Evolutionary conservation across 2,113 vertebrate genomes (phyloP).

Genomic region (Tenebrosternarchus preto): DNA sequence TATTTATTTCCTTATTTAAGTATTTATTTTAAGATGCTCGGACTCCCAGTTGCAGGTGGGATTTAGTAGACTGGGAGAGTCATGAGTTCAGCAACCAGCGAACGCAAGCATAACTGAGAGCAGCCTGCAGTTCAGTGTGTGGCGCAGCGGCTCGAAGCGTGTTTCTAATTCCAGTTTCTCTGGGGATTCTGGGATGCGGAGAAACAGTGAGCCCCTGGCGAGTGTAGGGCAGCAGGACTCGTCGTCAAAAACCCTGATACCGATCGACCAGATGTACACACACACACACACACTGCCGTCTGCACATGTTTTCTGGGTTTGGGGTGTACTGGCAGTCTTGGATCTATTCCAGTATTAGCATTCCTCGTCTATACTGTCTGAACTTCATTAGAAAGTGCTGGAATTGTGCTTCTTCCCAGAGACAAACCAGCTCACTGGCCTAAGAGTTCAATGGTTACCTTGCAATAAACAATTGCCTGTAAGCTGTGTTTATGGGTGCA

Average conservation of each 20-base stretch:
- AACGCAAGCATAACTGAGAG: not conserved
- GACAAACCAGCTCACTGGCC: not conserved
- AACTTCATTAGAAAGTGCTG: not conserved
- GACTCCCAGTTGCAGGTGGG: not conserved
- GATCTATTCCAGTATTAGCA: slow-evolving; percentile 15
- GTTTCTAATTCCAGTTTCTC: slow-evolving; percentile 30
- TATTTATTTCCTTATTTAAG: slow-evolving; percentile 9
- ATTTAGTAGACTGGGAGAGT: not conserved
- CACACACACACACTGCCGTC: slow-evolving; percentile 18
- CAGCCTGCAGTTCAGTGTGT: not conserved
- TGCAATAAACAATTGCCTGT: too few species aligned
- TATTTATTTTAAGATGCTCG: slow-evolving; percentile 22
- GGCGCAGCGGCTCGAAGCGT: not conserved
- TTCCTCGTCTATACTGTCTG: slow-evolving; percentile 1
- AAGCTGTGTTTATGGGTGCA: too few species aligned
- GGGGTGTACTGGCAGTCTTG: not conserved
- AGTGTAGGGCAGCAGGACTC: not conserved
- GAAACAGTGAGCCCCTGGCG: not conserved
- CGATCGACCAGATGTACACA: slow-evolving; percentile 2
- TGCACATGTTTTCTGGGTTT: not conserved
- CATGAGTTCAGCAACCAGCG: not conserved
- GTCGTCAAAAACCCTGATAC: slow-evolving; percentile 5
- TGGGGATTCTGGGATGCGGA: not conserved
- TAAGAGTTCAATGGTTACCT: too few species aligned
- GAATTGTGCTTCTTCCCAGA: not conserved